Conservation (phyloP, 1,140 invertebrate species). For the Drosophila repleta region DNA sequence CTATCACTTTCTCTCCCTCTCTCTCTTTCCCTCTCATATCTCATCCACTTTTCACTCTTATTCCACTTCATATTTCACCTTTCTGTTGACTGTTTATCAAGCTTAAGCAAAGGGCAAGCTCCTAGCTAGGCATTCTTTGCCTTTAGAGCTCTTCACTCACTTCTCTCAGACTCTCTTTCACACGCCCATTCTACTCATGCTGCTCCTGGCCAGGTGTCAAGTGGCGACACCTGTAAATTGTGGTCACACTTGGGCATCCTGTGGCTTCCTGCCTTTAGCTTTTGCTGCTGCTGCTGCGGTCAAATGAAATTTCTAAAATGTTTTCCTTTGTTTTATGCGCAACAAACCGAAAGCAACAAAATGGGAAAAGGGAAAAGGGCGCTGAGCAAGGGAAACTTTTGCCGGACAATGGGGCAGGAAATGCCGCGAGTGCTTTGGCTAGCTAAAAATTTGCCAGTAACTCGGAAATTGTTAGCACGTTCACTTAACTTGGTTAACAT, state of each 20-base stretch:
- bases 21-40: background rate
- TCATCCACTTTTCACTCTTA: background rate
- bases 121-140: no score
- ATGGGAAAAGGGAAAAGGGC: background rate
- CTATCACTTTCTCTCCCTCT: no score
- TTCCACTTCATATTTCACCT: constrained; percentile 11
- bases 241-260: constrained; percentile 57
- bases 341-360: constrained; percentile 31
- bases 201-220: constrained; percentile 67
- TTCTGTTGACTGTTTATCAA: constrained; percentile 13
- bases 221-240: constrained; percentile 79
- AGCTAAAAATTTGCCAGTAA: constrained; percentile 52
- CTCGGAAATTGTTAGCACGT: constrained; percentile 80
- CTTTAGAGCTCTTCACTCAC: constrained; percentile 30
- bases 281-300: constrained; percentile 56
- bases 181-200: constrained; percentile 1
- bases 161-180: background rate
- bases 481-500: constrained; percentile 64
- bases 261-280: constrained; percentile 15
- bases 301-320: constrained; percentile 83
- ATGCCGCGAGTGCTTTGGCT: constrained; percentile 67
- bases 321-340: constrained; percentile 80
- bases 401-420: constrained; percentile 43
- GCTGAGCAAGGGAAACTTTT: constrained; percentile 18
- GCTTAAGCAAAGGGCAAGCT: no score